Evolutionary conservation across 2,888 invertebrate species (phyloP).

Genomic region (Parasteatoda lunata): DNA sequence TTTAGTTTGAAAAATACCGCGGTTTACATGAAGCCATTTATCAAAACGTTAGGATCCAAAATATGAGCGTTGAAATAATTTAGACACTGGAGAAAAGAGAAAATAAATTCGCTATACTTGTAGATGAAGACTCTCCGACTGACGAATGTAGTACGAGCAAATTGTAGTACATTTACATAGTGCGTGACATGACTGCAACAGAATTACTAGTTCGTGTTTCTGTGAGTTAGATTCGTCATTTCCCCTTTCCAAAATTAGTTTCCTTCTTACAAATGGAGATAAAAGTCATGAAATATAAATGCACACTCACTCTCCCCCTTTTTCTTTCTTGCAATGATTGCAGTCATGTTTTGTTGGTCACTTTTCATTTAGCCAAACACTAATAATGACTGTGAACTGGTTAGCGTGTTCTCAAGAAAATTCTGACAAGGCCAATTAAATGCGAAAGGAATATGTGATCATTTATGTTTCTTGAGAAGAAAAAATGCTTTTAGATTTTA

Average conservation of each 20-base stretch:
- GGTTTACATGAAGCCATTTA: background rate
- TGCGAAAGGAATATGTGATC: background rate
- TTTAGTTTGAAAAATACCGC: background rate
- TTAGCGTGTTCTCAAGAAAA: constrained; percentile 21
- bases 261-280: constrained; percentile 39
- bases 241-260: constrained; percentile 43
- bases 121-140: constrained; percentile 14
- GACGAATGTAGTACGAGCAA: background rate
- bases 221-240: constrained; percentile 31
- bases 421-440: background rate
- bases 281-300: constrained; percentile 28
- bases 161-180: constrained; percentile 34
- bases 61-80: constrained; percentile 27
- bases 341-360: constrained; percentile 48
- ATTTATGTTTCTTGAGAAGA: too few species aligned
- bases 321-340: constrained; percentile 27
- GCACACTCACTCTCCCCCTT: background rate
- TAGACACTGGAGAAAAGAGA: constrained; percentile 16
- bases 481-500: too few species aligned
- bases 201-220: constrained; percentile 18
- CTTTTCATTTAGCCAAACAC: constrained; percentile 30
- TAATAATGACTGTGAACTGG: constrained; percentile 26
- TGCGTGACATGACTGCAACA: constrained; percentile 27
- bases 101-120: constrained; percentile 23
- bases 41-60: background rate